Conservation (phyloP, 2,888 invertebrate genomes). For the Amphiduros pacificus region DNA sequence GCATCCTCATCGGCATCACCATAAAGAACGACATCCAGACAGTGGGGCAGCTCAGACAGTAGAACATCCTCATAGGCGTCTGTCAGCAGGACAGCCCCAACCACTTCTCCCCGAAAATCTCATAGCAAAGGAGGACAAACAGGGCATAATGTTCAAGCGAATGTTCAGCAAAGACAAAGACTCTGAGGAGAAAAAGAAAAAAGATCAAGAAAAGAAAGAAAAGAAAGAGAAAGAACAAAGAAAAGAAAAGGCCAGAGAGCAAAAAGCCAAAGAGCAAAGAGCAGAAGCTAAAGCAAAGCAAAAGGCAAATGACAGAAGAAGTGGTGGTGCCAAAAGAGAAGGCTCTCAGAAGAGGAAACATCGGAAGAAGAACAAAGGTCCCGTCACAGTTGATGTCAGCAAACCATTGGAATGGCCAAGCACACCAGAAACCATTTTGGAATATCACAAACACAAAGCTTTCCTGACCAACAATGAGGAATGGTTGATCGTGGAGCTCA, state of each 20-base stretch:
- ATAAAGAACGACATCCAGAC: too few relatives aligned
- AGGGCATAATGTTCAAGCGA: conserved; percentile 8
- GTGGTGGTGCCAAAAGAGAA: neutral
- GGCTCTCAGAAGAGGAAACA: too few relatives aligned
- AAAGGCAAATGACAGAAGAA: neutral
- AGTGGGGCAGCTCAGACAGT: too few relatives aligned
- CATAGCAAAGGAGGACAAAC: too few relatives aligned
- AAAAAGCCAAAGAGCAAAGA: neutral
- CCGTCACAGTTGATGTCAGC: conserved; percentile 2
- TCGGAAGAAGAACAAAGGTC: conserved; percentile 5
- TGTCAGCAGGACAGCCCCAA: too few relatives aligned
- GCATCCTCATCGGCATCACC: too few relatives aligned
- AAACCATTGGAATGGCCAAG: conserved; percentile 29
- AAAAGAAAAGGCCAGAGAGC: neutral
- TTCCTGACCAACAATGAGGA: conserved; percentile 33
- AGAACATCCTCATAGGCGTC: too few relatives aligned
- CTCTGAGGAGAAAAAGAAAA: conserved; percentile 11
- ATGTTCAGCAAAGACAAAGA: neutral
- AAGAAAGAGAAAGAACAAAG: neutral
- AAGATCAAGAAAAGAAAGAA: conserved; percentile 2
- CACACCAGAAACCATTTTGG: conserved; percentile 33
- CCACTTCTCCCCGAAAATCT: too few relatives aligned
- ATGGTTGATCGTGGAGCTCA: conserved; percentile 35
- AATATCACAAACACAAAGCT: conserved; percentile 32
- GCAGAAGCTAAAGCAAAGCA: neutral